Base-by-base conservation (phyloP, 2,113 vertebrate genomes). In the Amia ocellicauda region DNA sequence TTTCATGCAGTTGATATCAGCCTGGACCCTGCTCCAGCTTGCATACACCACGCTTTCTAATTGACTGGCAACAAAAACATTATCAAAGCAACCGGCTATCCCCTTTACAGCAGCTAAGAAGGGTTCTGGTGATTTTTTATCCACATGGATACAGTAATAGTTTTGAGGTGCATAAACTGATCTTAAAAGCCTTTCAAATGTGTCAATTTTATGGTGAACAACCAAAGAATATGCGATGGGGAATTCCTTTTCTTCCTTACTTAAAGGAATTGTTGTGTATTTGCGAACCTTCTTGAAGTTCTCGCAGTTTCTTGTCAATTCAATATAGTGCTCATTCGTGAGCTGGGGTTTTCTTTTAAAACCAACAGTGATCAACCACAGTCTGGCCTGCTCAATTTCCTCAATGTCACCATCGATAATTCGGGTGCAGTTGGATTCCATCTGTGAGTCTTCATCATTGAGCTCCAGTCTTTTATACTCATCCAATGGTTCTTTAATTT, bases 1-100 rank as follows among this genome's bases (percentile, higher is more conserved):
- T 66, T 80, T 88, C 92, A 96, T 97, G 72, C 94, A 98, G 78
- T 97, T 97, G 68, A 98, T 79, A 50, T 97, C 94, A 2, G 95
- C 94, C 78, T 97, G 92, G 2, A 98, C 92, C 0, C 94, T 84
- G 41, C 86, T 83, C 93, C 93, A 98, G 0, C 85, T 88, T 3
- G 91, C 85, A 23, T 98, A 98, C 3, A 94, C 85, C 17, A 97
- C 91, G 0, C 4, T 78, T 58, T 92, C 92, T 56, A 86, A 2
- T 53, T 81, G 73, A 50, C 85, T 93, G 68, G 88, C 90, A 74
- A 97, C 74, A 43, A 97, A 94, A 63, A 93, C 83, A 3, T 96
- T 97, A 2, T 78, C 76, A 68, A 97, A 95, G 78, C 94, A 98
- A 45, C 90, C 90, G 0, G 76, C 76, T 36, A 97, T 91, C 31